These are phyloP conservation scores for Squalus acanthias DNA, from an alignment of 2,797 vertebrate species.

Conservation along the genomic window DNA sequence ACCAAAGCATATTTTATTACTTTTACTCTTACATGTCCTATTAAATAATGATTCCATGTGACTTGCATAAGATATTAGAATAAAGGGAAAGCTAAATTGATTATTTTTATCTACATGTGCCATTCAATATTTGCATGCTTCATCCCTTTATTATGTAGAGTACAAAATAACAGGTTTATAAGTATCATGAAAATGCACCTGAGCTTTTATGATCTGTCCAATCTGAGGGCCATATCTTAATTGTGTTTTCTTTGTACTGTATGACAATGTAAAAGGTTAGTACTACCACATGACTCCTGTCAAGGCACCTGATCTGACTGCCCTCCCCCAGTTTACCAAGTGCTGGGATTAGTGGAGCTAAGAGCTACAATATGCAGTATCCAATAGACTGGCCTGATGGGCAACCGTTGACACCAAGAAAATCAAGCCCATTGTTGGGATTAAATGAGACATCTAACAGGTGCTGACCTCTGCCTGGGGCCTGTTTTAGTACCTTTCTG, in stretches of 20 bases:
- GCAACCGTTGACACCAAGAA: not conserved
- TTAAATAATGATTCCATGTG: no score
- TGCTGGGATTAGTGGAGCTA: not conserved
- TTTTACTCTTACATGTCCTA: no score
- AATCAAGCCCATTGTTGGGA: not conserved
- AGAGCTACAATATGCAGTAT: not conserved
- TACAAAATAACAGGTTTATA: no score
- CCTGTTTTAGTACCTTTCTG: not conserved
- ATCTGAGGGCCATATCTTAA: no score
- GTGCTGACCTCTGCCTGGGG: not conserved
- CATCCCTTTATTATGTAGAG: no score
- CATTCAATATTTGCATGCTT: no score
- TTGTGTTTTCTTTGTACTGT: not conserved
- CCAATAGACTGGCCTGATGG: not conserved
- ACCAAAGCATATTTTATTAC: no score
- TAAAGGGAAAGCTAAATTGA: no score
- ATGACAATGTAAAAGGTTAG: not conserved
- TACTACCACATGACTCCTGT: not conserved
- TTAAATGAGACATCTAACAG: not conserved
- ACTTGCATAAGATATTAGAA: no score
- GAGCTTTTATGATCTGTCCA: no score
- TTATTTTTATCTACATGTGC: no score
- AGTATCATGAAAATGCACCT: no score
- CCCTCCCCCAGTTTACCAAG: not conserved
- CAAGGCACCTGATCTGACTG: not conserved